Evolutionary conservation across 2,888 invertebrate genomes (phyloP), one percentile per base, ranked within the genome.

Genomic region (Girardia tigrina): DNA sequence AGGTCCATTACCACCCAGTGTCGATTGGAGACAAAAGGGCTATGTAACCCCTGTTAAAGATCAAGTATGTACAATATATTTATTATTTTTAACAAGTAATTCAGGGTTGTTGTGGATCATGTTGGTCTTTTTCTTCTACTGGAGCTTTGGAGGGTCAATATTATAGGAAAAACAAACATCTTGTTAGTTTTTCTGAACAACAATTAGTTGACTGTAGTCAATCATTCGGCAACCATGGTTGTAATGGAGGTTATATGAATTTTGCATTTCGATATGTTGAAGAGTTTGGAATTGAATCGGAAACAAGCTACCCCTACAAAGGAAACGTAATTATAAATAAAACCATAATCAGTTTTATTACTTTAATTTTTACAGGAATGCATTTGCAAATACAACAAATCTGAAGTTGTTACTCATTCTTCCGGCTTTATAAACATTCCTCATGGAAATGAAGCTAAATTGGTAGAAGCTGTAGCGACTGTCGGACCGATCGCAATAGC

Each of bases 1-100:
- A 0, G 71, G 69, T 28, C 23, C 26, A 71, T 6, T 91, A 28
- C 93, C 93, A 0, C 84, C 85, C 0, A 87, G 88, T 77, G 93
- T 90, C 83, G 94, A 94, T 83, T 94, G 94, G 94, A 87, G 94
- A 71, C 86, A 89, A 2, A 88, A 89, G 78, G 88, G 88, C 74
- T 91, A 88, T 0, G 91, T 94, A 1, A 91, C 93, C 0, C 87
- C 88, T 75, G 93, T 94, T 0, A 94, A 94, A 83, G 88, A 94
- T 85, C 94, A 94, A 84, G 86, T 86, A 78, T 36, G 74, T n/a
- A n/a, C n/a, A n/a, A n/a, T n/a, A n/a, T n/a, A n/a, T n/a, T n/a
- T n/a, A n/a, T n/a, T n/a, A n/a, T n/a, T n/a, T n/a, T n/a, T n/a
- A n/a, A n/a, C n/a, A n/a, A n/a, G n/a, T n/a, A n/a, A n/a, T n/a